phyloP scores from a whole-genome alignment of 2,888 invertebrate species.

The Piscicola geometra region DNA sequence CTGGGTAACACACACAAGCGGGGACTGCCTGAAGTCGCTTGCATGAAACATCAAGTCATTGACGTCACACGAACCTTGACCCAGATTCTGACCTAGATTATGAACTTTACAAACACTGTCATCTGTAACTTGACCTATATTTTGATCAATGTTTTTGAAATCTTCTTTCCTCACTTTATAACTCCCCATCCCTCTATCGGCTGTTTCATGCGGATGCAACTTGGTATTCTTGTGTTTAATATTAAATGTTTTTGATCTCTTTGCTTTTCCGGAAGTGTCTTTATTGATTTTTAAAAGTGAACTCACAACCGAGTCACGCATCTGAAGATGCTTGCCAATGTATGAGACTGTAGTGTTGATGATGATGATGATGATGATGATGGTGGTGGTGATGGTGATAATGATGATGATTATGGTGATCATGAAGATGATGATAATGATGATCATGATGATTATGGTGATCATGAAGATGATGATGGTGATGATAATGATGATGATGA shows the following conservation, averaged over 20 bases:
- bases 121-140: no score
- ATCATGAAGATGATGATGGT: no score
- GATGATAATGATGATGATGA: no score
- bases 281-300: not conserved
- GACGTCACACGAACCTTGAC: not conserved
- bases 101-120: not conserved
- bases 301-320: not conserved
- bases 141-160: no score
- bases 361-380: no score
- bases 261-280: not conserved
- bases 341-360: not conserved
- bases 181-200: not conserved
- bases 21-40: constrained; percentile 3
- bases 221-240: not conserved
- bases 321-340: not conserved
- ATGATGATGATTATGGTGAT: no score
- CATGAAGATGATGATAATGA: no score
- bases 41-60: not conserved
- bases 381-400: no score
- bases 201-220: not conserved
- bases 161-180: not conserved
- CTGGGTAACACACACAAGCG: not conserved
- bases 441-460: no score
- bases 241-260: constrained; percentile 4
- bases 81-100: not conserved